Base-by-base conservation (phyloP, 2,113 vertebrate species). In the Scalopus aquaticus region DNA sequence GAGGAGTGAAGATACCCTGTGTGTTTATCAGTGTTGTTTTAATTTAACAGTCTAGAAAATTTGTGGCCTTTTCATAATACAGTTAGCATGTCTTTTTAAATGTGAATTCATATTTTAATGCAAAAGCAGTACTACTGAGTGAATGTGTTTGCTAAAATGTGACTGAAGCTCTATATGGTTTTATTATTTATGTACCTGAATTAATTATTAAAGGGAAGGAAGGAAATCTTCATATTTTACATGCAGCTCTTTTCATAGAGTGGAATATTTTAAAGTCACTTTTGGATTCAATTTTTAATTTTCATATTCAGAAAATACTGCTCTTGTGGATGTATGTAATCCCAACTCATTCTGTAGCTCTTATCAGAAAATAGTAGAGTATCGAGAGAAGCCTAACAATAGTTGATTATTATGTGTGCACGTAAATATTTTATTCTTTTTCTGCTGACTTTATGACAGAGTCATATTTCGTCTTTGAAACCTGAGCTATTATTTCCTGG, bases 231-330 rank as follows among this genome's bases (percentile, higher is more conserved):
- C 22, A 56, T 81, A 49, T 92, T 90, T 90, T 90, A 42, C 16
- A 64, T 83, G 78, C 4, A 76, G 9, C 49, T 69, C 16, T 92
- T 79, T 89, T 81, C 9, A 70, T 86, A 12, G n/a, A 70, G 5
- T 76, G 76, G 44, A 90, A 73, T 67, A 94, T 76, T 94, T 94
- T 69, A 37, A 87, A 93, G 78, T 20, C 56, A 58, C 64, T 82
- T 87, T 93, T 62, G 26, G 16, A 5, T 77, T 90, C 22, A 73
- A 44, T 78, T 88, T 90, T 78, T 80, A 62, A 56, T 78, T 88
- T 73, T 78, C 37, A 49, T 91, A 56, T 72, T 93, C 42, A 67
- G 9, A 67, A 96, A 67, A 92, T 46, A 77, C 32, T 91, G 37
- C 35, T 91, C 94, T 58, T 76, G 44, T 92, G 49, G 58, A 69